These are phyloP conservation scores for Vanacampus margaritifer DNA, from an alignment of 2,113 vertebrate species.

Conservation along the genomic window DNA sequence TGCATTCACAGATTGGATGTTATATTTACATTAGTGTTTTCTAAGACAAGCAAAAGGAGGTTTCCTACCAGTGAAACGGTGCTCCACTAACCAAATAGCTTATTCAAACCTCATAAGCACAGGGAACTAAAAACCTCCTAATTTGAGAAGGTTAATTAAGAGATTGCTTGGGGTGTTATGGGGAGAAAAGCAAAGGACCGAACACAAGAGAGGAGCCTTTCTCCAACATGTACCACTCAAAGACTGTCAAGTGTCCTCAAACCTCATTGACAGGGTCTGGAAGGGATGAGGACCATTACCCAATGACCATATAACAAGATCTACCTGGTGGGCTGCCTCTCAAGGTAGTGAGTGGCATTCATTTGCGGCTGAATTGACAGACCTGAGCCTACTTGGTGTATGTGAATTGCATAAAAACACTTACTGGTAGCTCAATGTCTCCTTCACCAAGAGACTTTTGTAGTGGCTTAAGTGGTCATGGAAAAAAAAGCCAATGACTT, in stretches of 20 bases:
- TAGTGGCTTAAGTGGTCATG: constrained; percentile 12
- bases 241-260: constrained; percentile 59
- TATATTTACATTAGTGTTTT: background rate
- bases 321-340: constrained; percentile 42
- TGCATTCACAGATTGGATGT: background rate
- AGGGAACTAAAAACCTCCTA: constrained; percentile 45
- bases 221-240: constrained; percentile 25
- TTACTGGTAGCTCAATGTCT: constrained; percentile 32
- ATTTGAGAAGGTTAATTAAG: constrained; percentile 63
- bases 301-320: constrained; percentile 34
- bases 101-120: background rate
- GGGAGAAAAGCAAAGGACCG: constrained; percentile 38
- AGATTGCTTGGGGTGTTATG: constrained; percentile 46
- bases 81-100: background rate
- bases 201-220: constrained; percentile 43
- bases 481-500: constrained; percentile 24
- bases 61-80: background rate
- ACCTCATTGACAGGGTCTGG: constrained; percentile 26
- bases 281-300: constrained; percentile 53
- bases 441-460: constrained; percentile 41
- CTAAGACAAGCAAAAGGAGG: background rate
- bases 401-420: constrained; percentile 42
- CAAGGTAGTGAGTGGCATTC: constrained; percentile 30
- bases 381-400: constrained; percentile 33
- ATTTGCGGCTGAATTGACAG: constrained; percentile 41